Percentiles rank a stretch among this genome's conserved stretches.
These are phyloP conservation scores for Megaceryle maxima DNA, from an alignment of 2,113 vertebrate species.

Conservation along the genomic window DNA sequence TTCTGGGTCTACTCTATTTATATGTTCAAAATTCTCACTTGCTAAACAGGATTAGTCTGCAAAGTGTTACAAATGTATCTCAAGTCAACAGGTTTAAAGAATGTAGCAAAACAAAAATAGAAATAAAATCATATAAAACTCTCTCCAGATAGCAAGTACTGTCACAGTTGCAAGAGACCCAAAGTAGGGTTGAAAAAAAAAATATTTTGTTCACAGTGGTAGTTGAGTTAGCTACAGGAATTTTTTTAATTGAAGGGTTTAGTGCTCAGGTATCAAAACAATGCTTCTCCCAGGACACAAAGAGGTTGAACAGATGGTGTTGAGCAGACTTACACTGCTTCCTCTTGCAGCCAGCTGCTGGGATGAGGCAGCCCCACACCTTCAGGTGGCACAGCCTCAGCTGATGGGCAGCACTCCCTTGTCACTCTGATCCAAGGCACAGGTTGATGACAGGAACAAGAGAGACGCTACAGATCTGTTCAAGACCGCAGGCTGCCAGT, in stretches of 20 bases:
- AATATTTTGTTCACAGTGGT: no score
- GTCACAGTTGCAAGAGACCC: neutral
- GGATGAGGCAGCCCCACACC: neutral
- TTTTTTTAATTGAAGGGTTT: neutral
- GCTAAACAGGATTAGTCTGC: neutral
- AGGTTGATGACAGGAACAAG: neutral
- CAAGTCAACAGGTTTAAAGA: neutral
- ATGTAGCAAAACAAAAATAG: neutral
- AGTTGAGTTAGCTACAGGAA: neutral
- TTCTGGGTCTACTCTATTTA: neutral
- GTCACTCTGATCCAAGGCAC: neutral
- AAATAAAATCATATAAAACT: neutral
- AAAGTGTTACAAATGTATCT: neutral
- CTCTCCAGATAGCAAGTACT: neutral
- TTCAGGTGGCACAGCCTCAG: neutral
- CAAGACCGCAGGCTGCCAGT: neutral
- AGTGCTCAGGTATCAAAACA: neutral
- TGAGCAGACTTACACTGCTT: neutral
- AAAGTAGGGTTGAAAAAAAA: no score
- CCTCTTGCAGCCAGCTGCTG: neutral
- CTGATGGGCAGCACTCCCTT: accelerated
- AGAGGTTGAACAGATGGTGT: neutral
- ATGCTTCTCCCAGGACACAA: neutral
- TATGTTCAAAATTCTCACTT: neutral
- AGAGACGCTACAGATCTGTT: neutral